These are phyloP conservation scores for Cephus runcator DNA, from an alignment of 2,888 invertebrate genomes.

Conservation along the genomic window DNA sequence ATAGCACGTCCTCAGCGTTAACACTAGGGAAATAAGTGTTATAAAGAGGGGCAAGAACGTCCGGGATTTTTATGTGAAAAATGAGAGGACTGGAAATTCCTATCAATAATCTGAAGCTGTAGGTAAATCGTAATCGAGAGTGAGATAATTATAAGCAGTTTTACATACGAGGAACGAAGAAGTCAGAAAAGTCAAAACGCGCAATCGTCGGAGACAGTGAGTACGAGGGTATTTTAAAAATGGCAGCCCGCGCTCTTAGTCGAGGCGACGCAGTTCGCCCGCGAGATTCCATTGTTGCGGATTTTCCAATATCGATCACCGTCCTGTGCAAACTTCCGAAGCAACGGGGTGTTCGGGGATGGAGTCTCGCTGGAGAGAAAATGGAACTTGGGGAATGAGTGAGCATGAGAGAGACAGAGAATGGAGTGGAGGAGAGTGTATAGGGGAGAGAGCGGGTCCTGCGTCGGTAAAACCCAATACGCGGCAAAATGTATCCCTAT, in stretches of 20 bases:
- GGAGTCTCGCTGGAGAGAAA: neutral
- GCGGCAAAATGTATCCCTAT: neutral
- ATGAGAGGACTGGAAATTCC: neutral
- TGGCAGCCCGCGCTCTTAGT: neutral
- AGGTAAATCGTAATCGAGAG: neutral
- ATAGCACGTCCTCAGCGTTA: neutral
- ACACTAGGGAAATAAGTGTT: neutral
- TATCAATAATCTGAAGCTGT: neutral
- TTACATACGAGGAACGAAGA: neutral
- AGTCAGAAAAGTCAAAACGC: neutral
- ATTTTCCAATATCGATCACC: neutral
- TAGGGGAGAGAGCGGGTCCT: neutral
- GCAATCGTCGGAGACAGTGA: neutral
- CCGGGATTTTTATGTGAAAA: neutral
- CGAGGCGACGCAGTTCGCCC: neutral
- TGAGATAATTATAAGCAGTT: neutral
- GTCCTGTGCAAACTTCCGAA: neutral
- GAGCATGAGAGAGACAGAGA: neutral
- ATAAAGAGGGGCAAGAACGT: neutral
- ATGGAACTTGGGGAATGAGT: neutral
- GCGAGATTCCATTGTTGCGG: neutral
- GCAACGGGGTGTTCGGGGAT: neutral
- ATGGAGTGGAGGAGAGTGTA: neutral
- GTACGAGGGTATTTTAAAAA: neutral
- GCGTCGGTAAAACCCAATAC: neutral